These are phyloP conservation scores for Myoxocephalus aenaeus DNA, from an alignment of 2,797 vertebrate genomes.

Conservation along the genomic window DNA sequence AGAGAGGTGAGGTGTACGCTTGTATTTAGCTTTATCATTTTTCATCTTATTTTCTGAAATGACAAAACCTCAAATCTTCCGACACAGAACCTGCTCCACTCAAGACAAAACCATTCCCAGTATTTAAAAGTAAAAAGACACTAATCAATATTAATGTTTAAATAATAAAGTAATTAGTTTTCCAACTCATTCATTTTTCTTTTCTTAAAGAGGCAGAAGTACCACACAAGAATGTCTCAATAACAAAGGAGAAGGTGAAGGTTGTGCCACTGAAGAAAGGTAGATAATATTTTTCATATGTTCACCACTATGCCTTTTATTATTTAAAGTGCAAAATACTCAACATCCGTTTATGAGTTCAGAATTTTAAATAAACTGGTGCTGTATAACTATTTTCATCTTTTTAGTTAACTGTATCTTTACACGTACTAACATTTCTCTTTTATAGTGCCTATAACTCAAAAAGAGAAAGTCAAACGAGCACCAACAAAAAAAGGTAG, in stretches of 20 bases:
- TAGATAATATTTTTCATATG: slow-evolving; percentile 10
- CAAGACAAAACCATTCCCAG: slow-evolving; percentile 46
- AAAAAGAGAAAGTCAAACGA: slow-evolving; percentile 65
- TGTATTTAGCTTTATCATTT: background rate
- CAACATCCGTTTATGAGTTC: background rate
- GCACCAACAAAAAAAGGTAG: slow-evolving; percentile 54
- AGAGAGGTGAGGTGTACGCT: slow-evolving; percentile 40
- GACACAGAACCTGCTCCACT: slow-evolving; percentile 36
- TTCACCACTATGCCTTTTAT: background rate
- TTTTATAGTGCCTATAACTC: slow-evolving; percentile 49
- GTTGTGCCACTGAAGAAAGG: slow-evolving; percentile 66
- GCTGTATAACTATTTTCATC: background rate
- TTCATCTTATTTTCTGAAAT: background rate
- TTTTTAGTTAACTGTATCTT: background rate
- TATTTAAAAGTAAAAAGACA: slow-evolving; percentile 50
- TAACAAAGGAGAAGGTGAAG: slow-evolving; percentile 67
- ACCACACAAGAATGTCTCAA: slow-evolving; percentile 59
- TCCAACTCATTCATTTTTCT: background rate
- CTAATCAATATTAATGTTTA: background rate
- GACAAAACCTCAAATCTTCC: slow-evolving; percentile 11
- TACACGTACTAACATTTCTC: background rate
- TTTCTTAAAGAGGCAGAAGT: slow-evolving; percentile 43
- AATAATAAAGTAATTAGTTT: background rate
- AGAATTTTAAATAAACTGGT: background rate
- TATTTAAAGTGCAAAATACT: background rate